Conservation (phyloP, 2,113 vertebrate genomes). For the Heterotis niloticus region DNA sequence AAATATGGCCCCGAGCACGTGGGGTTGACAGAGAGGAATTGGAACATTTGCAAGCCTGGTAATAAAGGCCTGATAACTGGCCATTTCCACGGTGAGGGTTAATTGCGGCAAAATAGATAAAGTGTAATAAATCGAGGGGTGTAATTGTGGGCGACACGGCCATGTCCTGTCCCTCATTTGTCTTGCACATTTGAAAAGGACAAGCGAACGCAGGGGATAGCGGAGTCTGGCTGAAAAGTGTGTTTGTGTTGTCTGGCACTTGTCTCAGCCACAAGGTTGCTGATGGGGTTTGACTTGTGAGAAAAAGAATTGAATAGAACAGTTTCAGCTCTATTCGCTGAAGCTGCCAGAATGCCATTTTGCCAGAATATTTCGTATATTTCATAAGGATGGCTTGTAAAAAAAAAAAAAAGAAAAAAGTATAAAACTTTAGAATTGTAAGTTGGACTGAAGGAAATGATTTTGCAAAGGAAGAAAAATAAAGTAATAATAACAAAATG, state of each 20-base stretch:
- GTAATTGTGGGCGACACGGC: slow-evolving; percentile 34
- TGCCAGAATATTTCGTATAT: too few species aligned
- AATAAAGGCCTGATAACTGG: slow-evolving; percentile 30
- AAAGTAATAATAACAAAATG: too few species aligned
- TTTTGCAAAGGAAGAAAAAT: too few species aligned
- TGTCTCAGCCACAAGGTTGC: neutral
- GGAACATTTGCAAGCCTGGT: slow-evolving; percentile 43
- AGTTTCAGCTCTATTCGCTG: too few species aligned
- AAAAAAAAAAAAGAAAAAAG: too few species aligned
- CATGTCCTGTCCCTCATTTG: slow-evolving; percentile 41
- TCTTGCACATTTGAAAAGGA: slow-evolving; percentile 42
- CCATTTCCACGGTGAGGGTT: slow-evolving; percentile 40
- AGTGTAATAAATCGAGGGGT: slow-evolving; percentile 44
- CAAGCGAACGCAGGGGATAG: slow-evolving; percentile 14
- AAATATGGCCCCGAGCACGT: slow-evolving; percentile 41
- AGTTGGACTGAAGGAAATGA: too few species aligned
- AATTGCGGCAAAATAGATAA: slow-evolving; percentile 52
- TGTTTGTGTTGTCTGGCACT: neutral
- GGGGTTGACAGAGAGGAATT: slow-evolving; percentile 46
- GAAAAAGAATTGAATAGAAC: neutral
- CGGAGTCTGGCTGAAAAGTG: neutral
- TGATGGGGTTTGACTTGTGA: neutral
- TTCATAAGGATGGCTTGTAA: too few species aligned
- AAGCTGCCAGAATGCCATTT: neutral
- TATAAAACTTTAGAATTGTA: too few species aligned